Conservation (phyloP, 1,140 invertebrate genomes). For the Cherax destructor region DNA sequence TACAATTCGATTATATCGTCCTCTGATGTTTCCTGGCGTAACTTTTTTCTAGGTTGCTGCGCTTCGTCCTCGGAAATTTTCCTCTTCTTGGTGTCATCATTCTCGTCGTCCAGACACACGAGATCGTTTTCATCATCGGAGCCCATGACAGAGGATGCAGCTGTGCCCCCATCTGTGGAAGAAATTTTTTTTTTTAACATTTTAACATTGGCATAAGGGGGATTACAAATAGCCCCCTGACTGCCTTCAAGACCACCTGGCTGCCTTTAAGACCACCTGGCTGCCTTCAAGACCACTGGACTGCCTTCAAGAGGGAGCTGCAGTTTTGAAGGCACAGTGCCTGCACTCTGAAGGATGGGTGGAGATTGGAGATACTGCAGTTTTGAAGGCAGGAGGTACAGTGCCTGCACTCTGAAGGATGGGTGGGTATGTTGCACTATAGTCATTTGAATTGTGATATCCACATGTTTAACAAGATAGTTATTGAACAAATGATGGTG, state of each 20-base stretch:
- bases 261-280: not conserved
- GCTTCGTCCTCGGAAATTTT: not conserved
- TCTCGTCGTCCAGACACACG: not conserved
- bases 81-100: not conserved
- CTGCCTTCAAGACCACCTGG: not conserved
- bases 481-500: too few relatives aligned
- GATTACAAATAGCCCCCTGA: too few relatives aligned
- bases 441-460: not conserved
- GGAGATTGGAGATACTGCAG: too few relatives aligned
- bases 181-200: not conserved
- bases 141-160: not conserved
- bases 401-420: too few relatives aligned
- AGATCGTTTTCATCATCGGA: not conserved
- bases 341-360: too few relatives aligned
- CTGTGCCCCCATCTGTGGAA: not conserved
- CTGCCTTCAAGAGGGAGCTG: too few relatives aligned
- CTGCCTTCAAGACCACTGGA: not conserved
- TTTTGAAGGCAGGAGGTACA: too few relatives aligned
- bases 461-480: too few relatives aligned
- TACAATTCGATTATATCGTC: not conserved
- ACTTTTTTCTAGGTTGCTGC: not conserved
- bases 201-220: not conserved
- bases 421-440: not conserved
- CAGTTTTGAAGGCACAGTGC: too few relatives aligned
- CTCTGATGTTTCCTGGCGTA: not conserved